Conservation (phyloP, 2,888 invertebrate species). For the Microctonus aethiopoides region DNA sequence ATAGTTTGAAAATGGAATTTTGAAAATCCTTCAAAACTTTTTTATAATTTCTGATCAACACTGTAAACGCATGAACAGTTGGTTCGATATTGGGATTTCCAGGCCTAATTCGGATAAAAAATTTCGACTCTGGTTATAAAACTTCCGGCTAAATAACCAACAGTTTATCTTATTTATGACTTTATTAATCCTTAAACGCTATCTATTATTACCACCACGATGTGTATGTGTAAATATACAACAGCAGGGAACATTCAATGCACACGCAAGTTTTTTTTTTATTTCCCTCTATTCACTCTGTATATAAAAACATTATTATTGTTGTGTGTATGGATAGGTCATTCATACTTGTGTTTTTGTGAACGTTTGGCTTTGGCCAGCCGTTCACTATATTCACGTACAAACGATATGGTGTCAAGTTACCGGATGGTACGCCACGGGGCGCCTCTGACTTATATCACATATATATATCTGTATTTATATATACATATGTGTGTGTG, state of each 20-base stretch:
- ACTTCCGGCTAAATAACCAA: constrained; percentile 36
- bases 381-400: constrained; percentile 53
- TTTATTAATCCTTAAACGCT: constrained; percentile 68
- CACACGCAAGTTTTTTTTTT: constrained; percentile 44
- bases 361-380: constrained; percentile 49
- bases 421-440: constrained; percentile 67
- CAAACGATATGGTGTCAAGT: constrained; percentile 66
- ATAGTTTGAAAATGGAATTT: too few relatives aligned
- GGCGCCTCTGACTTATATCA: constrained; percentile 65
- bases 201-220: constrained; percentile 62
- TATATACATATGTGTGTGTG: too few relatives aligned
- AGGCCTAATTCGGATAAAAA: too few relatives aligned
- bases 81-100: too few relatives aligned
- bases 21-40: too few relatives aligned
- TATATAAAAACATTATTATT: constrained; percentile 50
- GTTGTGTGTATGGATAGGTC: constrained; percentile 63
- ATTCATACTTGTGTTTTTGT: constrained; percentile 66
- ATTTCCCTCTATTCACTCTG: background rate
- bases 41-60: too few relatives aligned
- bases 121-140: too few relatives aligned
- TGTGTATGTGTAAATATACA: background rate
- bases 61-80: too few relatives aligned
- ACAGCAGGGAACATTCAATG: constrained; percentile 50
- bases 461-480: background rate
- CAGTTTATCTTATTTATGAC: constrained; percentile 65